Evolutionary conservation across 2,113 vertebrate genomes (phyloP).

Genomic region (Nanorana parkeri): DNA sequence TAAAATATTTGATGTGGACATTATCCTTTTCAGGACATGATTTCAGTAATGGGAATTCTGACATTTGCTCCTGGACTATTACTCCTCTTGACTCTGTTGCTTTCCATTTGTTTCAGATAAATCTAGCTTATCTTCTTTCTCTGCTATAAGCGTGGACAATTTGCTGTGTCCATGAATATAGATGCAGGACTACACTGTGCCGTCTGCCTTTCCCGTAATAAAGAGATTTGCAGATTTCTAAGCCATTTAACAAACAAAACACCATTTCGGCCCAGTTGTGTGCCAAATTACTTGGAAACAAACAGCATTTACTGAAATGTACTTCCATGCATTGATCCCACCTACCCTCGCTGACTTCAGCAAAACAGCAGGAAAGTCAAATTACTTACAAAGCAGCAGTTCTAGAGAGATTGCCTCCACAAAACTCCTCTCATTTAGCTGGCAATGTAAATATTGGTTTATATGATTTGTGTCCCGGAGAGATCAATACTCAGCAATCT

Average conservation of each 20-base stretch:
- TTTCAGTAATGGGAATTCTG: background rate
- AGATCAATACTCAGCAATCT: constrained; percentile 9
- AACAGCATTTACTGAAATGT: constrained; percentile 51
- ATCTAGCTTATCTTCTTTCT: constrained; percentile 2
- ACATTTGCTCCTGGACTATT: constrained; percentile 19
- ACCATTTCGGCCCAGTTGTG: constrained; percentile 45
- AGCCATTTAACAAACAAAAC: constrained; percentile 57
- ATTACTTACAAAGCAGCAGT: constrained; percentile 27
- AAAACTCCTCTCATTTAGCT: constrained; percentile 31
- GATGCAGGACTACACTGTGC: constrained; percentile 14
- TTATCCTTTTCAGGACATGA: too few relatives aligned
- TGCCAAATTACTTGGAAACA: constrained; percentile 56
- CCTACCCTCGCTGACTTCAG: constrained; percentile 50
- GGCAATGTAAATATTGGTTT: constrained; percentile 21
- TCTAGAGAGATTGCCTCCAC: background rate
- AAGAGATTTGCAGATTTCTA: constrained; percentile 57
- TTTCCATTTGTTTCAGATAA: constrained; percentile 39
- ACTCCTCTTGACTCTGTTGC: background rate
- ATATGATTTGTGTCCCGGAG: constrained; percentile 4
- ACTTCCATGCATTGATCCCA: constrained; percentile 42
- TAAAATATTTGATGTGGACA: too few relatives aligned
- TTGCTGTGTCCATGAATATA: constrained; percentile 44
- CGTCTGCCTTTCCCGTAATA: constrained; percentile 35
- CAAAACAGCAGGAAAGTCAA: constrained; percentile 40
- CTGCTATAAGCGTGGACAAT: constrained; percentile 15